Evolutionary conservation across 2,888 invertebrate species (phyloP).

Genomic region (Fragum sueziense): DNA sequence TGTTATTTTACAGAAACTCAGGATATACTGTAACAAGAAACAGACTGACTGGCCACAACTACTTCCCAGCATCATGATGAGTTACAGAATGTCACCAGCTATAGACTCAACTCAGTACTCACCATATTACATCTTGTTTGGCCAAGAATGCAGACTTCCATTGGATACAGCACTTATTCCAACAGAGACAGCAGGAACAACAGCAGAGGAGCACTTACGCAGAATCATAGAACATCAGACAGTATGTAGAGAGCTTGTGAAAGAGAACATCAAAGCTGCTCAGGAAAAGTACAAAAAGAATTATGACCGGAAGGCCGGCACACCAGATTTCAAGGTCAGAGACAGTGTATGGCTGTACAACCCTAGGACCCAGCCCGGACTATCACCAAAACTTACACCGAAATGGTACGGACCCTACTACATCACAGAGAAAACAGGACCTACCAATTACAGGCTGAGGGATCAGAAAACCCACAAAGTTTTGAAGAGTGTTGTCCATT

Average conservation of each 20-base stretch:
- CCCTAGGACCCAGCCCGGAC: constrained; percentile 27
- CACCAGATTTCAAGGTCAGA: constrained; percentile 21
- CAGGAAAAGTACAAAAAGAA: constrained; percentile 44
- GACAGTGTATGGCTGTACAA: constrained; percentile 45
- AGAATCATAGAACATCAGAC: too few species aligned
- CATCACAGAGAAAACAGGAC: constrained; percentile 32
- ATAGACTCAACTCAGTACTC: too few species aligned
- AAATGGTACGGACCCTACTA: constrained; percentile 48
- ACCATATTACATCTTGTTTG: constrained; percentile 51
- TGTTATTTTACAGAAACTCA: too few species aligned
- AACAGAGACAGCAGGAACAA: constrained; percentile 27
- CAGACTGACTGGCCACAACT: too few species aligned
- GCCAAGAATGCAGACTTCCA: constrained; percentile 44
- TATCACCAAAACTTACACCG: constrained; percentile 33
- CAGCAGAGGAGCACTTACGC: constrained; percentile 33
- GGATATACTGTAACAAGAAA: too few species aligned
- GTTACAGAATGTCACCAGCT: too few species aligned
- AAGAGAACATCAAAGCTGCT: constrained; percentile 38
- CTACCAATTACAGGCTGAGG: not conserved
- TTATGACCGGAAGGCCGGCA: constrained; percentile 32
- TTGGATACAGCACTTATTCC: constrained; percentile 46
- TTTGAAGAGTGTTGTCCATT: too few species aligned
- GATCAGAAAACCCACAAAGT: constrained; percentile 23
- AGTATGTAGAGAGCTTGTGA: constrained; percentile 39
- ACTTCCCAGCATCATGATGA: too few species aligned